Percentiles rank a stretch among this genome's conserved stretches.
These are phyloP conservation scores for Tetragonula carbonaria DNA, from an alignment of 2,888 invertebrate genomes.

Conservation along the genomic window DNA sequence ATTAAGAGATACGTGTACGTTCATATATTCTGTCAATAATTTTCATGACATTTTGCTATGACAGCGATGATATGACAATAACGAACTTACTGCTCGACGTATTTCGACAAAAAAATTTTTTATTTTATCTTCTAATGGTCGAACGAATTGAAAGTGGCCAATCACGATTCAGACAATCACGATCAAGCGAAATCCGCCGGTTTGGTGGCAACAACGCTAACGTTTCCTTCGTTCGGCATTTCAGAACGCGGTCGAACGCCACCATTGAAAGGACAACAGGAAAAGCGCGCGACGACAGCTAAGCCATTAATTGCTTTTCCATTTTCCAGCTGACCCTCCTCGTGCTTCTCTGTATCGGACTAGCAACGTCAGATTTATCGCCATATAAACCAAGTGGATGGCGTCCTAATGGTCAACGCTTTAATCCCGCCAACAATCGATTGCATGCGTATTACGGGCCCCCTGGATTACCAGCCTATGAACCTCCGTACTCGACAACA, in stretches of 20 bases:
- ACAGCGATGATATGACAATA: not conserved
- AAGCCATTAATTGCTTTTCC: constrained; percentile 60
- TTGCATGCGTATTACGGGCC: constrained; percentile 65
- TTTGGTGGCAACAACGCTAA: not conserved
- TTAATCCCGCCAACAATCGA: constrained; percentile 73
- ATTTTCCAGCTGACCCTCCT: constrained; percentile 65
- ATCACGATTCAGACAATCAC: not conserved
- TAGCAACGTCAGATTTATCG: constrained; percentile 65
- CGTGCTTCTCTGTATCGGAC: constrained; percentile 63
- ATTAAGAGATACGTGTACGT: not conserved
- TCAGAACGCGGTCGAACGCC: constrained; percentile 1
- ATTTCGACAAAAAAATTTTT: not conserved
- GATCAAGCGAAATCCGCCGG: not conserved
- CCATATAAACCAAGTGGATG: constrained; percentile 78
- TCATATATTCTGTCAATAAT: not conserved
- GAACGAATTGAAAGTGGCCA: not conserved
- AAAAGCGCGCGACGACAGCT: constrained; percentile 39
- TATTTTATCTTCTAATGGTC: not conserved
- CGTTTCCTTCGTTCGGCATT: constrained; percentile 22
- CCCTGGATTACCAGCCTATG: constrained; percentile 70
- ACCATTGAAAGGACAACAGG: constrained; percentile 3
- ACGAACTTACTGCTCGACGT: not conserved
- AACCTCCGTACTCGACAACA: constrained; percentile 63
- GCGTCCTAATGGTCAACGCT: constrained; percentile 78
- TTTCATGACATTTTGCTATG: too few relatives aligned